Evolutionary conservation across 2,888 invertebrate species (phyloP).

Genomic region (Micropterix aruncella): DNA sequence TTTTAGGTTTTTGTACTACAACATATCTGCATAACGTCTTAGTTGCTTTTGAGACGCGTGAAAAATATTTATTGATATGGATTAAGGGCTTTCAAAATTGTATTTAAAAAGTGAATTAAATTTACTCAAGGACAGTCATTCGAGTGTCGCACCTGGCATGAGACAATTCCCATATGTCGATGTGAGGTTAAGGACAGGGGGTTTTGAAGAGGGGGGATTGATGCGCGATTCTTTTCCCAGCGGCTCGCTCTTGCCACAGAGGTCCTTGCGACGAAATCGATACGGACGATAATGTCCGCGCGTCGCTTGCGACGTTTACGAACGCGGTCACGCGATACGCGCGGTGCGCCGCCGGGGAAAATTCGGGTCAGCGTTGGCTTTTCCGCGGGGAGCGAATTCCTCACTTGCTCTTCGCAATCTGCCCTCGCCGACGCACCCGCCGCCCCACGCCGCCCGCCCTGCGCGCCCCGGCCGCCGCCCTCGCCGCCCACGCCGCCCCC

Average conservation of each 20-base stretch:
- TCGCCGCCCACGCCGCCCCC: conserved; percentile 1
- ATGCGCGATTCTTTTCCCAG: background rate
- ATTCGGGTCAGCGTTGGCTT: conserved; percentile 4
- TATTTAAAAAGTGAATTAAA: too few species aligned
- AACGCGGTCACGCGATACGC: background rate
- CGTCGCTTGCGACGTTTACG: conserved; percentile 5
- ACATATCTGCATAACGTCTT: too few species aligned
- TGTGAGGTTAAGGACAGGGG: too few species aligned
- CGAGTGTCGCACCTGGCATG: too few species aligned
- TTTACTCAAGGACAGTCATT: too few species aligned
- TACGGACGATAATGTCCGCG: conserved; percentile 3
- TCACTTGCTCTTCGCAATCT: conserved; percentile 4
- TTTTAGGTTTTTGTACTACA: too few species aligned
- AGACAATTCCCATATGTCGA: too few species aligned
- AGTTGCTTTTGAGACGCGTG: too few species aligned
- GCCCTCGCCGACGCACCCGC: conserved; percentile 2
- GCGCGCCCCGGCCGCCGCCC: conserved; percentile 4
- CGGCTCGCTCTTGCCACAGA: background rate
- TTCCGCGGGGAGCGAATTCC: conserved; percentile 3
- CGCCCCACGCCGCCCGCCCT: conserved; percentile 3
- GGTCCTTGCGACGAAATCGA: background rate
- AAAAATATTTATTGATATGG: too few species aligned
- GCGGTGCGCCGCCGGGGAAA: background rate
- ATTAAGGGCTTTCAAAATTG: too few species aligned
- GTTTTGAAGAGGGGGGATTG: too few species aligned